Evolutionary conservation across 2,797 vertebrate genomes (phyloP).

Genomic region (Semotilus atromaculatus): DNA sequence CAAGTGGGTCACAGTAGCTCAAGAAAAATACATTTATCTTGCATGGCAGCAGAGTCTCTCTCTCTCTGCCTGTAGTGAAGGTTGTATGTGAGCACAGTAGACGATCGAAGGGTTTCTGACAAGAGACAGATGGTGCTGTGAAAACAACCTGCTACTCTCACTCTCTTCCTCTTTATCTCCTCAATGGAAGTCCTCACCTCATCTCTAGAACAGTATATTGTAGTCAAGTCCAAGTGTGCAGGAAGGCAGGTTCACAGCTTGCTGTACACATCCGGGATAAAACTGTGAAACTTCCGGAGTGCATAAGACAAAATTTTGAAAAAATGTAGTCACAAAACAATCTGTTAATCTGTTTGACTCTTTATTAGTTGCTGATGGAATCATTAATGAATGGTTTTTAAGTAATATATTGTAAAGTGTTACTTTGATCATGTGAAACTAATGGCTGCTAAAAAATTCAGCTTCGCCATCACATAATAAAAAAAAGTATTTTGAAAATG

Average conservation of each 20-base stretch:
- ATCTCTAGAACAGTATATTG: constrained; percentile 16
- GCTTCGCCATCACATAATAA: too few relatives aligned
- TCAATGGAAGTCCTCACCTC: constrained; percentile 24
- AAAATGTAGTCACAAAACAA: not conserved
- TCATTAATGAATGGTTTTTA: too few relatives aligned
- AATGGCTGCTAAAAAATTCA: not conserved
- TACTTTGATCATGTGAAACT: not conserved
- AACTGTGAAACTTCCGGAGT: not conserved
- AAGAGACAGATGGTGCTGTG: constrained; percentile 49
- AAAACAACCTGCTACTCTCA: constrained; percentile 26
- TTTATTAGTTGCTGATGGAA: too few relatives aligned
- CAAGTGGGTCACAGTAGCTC: constrained; percentile 49
- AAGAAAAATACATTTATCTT: constrained; percentile 51
- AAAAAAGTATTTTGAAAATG: too few relatives aligned
- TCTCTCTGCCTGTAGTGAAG: constrained; percentile 18
- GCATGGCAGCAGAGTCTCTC: constrained; percentile 37
- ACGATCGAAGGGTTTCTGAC: constrained; percentile 44
- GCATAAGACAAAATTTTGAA: not conserved
- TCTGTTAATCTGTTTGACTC: too few relatives aligned
- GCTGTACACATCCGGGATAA: constrained; percentile 7
- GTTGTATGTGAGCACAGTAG: constrained; percentile 30
- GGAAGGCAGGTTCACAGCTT: not conserved
- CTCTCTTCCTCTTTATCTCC: not conserved
- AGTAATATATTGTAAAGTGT: not conserved
- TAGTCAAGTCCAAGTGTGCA: not conserved